Base-by-base conservation (phyloP, 2,888 invertebrate genomes). In the Heliconius erato region DNA sequence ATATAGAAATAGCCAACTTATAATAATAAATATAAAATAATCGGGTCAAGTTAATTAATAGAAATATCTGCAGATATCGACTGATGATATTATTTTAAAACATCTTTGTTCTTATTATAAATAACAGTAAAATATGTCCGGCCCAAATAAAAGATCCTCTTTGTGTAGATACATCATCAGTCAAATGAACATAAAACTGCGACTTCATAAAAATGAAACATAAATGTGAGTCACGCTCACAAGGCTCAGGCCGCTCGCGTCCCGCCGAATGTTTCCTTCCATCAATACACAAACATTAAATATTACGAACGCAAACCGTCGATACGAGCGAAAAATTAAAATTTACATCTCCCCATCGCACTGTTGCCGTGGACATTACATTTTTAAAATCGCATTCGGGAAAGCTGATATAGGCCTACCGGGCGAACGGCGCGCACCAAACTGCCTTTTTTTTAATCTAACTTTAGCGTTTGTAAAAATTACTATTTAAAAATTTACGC, bases 391-490 rank as follows among this genome's bases (percentile, higher is more conserved):
- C 93, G 91, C 92, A 93, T 94, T 91, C 91, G 86, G 88, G 90
- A 89, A 90, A 90, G 89, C 87, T 88, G 88, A 93, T 93, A 93
- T 96, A 95, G 96, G 96, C 96, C 96, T 96, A 96, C 91, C 91
- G 91, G 90, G 89, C 89, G 87, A 85, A 86, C 80, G 89, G 89
- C 89, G 90, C 90, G 85, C 87, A 90, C 91, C 92, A 91, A 93
- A 93, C 93, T 93, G 92, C 88, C 91, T 93, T 95, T 90, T 67
- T 72, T 96, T 96, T 95, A 96, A 96, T 96, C 95, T 94, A 96
- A 96, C 95, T 96, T 96, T 94, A 93, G 93, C 95, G 94, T 96
- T 95, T 95, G 95, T 95, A 96, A 96, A 96, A 96, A 96, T 96
- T 95, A 96, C 94, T 95, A 93, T 94, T 96, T 95, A 95, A 96